Evolutionary conservation across 2,888 invertebrate species (phyloP).

Genomic region (Chymomyza procnemis): DNA sequence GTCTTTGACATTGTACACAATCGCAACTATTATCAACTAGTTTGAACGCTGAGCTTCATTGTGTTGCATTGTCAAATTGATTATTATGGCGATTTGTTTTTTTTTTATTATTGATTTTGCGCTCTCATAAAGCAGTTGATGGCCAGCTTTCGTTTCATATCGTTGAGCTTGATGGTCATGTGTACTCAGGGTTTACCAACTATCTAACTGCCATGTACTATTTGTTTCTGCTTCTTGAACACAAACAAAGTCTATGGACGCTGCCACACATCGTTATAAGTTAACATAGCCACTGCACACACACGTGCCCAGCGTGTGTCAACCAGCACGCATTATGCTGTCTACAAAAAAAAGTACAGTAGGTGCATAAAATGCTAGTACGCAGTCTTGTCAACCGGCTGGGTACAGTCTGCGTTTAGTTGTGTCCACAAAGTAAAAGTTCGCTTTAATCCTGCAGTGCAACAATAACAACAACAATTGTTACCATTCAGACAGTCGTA

Average conservation of each 20-base stretch:
- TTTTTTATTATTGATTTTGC: constrained; percentile 72
- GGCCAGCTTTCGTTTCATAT: constrained; percentile 48
- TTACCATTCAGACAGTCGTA: background rate
- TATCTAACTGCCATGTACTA: background rate
- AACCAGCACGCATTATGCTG: constrained; percentile 52
- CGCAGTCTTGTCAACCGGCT: background rate
- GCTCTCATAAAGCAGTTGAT: constrained; percentile 53
- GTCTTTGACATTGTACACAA: constrained; percentile 30
- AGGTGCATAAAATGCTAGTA: background rate
- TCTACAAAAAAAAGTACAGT: constrained; percentile 31
- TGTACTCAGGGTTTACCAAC: constrained; percentile 16
- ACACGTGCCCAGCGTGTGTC: constrained; percentile 51
- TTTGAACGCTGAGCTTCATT: background rate
- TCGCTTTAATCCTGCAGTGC: background rate
- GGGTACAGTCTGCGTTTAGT: too few relatives aligned
- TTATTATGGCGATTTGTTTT: constrained; percentile 27
- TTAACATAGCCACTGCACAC: too few relatives aligned
- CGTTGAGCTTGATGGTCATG: constrained; percentile 53
- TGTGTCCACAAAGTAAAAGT: background rate
- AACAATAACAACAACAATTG: background rate
- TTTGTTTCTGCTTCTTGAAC: constrained; percentile 51
- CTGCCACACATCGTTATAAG: background rate
- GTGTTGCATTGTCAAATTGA: background rate
- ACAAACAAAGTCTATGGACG: constrained; percentile 59
- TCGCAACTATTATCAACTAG: background rate